phyloP scores from a whole-genome alignment of 1,140 invertebrate species.

The Zophobas morio region DNA sequence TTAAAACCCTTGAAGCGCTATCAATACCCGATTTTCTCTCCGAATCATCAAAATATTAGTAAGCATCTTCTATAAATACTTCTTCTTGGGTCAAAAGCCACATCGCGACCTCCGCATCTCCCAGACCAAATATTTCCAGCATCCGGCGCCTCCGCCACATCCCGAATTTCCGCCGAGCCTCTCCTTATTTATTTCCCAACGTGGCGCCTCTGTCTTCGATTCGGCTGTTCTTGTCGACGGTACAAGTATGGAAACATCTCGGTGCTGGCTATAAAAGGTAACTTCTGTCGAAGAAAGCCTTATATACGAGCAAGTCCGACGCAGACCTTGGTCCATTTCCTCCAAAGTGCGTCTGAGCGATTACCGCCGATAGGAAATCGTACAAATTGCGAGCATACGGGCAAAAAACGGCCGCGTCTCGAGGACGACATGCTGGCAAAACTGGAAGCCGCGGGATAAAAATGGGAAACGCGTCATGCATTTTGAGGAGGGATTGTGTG shows the following conservation, averaged over 20 bases:
- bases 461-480: not conserved
- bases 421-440: conserved; percentile 16
- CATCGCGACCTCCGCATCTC: too few relatives aligned
- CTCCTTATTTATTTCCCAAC: not conserved
- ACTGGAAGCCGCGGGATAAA: conserved; percentile 20
- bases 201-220: conserved; percentile 21
- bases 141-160: too few relatives aligned
- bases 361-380: conserved; percentile 35
- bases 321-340: conserved; percentile 40
- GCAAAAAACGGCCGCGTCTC: conserved; percentile 28
- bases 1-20: too few relatives aligned
- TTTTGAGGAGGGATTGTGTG: too few relatives aligned
- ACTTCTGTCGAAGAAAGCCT: conserved; percentile 38
- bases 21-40: too few relatives aligned
- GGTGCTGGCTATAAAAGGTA: conserved; percentile 37
- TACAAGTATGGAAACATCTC: conserved; percentile 38
- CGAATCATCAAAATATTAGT: too few relatives aligned
- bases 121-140: too few relatives aligned
- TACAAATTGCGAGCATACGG: conserved; percentile 23
- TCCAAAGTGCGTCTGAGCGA: conserved; percentile 22
- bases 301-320: conserved; percentile 19
- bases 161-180: too few relatives aligned
- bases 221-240: conserved; percentile 34
- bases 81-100: too few relatives aligned
- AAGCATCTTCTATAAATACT: too few relatives aligned